Percentiles rank a stretch among this genome's conserved stretches.
Conservation (phyloP, 1,140 invertebrate species). For the Asbolus verrucosus region DNA sequence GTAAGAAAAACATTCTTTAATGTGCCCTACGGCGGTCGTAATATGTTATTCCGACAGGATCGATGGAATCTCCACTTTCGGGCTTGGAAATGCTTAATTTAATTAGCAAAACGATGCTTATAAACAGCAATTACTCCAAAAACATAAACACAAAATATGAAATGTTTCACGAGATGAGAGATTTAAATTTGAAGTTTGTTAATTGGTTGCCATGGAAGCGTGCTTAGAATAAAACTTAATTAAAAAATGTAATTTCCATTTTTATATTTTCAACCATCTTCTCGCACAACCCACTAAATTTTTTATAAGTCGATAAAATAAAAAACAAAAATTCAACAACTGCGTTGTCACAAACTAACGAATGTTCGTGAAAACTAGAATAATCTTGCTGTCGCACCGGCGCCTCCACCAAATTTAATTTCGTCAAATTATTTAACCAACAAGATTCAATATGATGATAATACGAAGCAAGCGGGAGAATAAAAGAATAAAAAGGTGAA, state of each 20-base stretch:
- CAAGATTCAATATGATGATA: no score
- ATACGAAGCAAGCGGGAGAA: no score
- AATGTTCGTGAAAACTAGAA: no score
- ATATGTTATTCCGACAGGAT: no score
- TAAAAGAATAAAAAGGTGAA: no score
- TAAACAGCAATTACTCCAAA: constrained; percentile 6
- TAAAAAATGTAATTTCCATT: constrained; percentile 36
- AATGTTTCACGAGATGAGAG: constrained; percentile 9
- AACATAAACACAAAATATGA: constrained; percentile 5
- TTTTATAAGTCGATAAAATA: not conserved
- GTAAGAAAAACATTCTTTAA: no score
- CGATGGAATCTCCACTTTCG: no score
- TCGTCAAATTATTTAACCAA: no score
- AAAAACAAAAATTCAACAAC: not conserved
- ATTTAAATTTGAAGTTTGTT: constrained; percentile 34
- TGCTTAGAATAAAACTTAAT: constrained; percentile 20
- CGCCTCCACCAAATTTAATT: no score
- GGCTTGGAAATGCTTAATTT: not conserved
- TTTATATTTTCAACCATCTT: constrained; percentile 29
- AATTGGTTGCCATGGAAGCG: constrained; percentile 24
- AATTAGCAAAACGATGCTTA: not conserved
- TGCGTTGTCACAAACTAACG: no score
- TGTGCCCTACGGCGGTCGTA: no score
- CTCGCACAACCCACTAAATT: not conserved
- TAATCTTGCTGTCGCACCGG: no score